phyloP scores from a whole-genome alignment of 1,140 invertebrate genomes.

The Dufourea novaeangliae region DNA sequence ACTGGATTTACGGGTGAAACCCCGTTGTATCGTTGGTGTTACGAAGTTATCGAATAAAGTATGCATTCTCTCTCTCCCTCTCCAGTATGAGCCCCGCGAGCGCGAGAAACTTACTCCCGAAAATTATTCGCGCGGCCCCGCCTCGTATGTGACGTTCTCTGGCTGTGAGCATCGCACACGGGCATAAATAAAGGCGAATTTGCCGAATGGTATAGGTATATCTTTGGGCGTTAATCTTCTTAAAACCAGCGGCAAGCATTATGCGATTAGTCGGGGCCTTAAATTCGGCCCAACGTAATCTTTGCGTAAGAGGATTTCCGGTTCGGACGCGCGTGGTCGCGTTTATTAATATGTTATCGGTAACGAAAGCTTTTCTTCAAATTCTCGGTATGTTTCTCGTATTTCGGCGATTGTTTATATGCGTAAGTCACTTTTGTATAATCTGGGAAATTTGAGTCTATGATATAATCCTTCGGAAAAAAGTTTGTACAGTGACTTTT shows the following conservation, averaged over 20 bases:
- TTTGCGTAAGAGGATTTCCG: slow-evolving; percentile 31
- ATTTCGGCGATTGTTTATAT: too few species aligned
- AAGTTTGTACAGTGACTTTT: too few species aligned
- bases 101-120: slow-evolving; percentile 28
- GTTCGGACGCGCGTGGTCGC: not conserved
- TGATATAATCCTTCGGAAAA: too few species aligned
- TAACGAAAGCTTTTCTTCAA: not conserved
- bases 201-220: slow-evolving; percentile 27
- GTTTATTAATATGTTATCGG: slow-evolving; percentile 28
- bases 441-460: too few species aligned
- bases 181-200: slow-evolving; percentile 46
- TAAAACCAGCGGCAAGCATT: slow-evolving; percentile 43
- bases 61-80: slow-evolving; percentile 16
- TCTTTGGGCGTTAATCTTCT: slow-evolving; percentile 41
- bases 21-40: slow-evolving; percentile 30
- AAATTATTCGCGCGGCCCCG: slow-evolving; percentile 31
- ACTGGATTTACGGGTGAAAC: slow-evolving; percentile 34
- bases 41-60: slow-evolving; percentile 52
- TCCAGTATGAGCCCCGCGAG: not conserved
- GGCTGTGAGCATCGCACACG: not conserved
- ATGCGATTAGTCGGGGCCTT: slow-evolving; percentile 41
- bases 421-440: too few species aligned
- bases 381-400: not conserved
- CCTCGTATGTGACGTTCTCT: not conserved
- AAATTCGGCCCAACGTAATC: slow-evolving; percentile 33